phyloP scores from a whole-genome alignment of 2,797 vertebrate species.

The Hirundo rustica region DNA sequence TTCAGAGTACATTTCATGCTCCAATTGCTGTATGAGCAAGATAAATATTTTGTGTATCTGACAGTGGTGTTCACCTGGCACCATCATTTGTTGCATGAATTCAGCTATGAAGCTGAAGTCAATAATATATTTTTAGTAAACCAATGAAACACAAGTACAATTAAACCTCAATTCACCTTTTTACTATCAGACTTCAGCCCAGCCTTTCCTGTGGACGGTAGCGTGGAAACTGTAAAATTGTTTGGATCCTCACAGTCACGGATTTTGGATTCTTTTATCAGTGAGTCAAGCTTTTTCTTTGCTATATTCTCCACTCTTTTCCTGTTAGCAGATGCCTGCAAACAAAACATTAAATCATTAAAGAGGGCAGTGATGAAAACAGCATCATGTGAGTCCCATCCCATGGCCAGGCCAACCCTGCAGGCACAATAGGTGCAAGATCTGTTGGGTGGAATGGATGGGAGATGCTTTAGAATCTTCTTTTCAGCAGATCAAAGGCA shows the following conservation, averaged over 20 bases:
- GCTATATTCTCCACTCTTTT: constrained; percentile 94
- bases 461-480: neutral
- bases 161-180: constrained; percentile 76
- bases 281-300: constrained; percentile 92
- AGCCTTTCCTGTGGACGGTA: constrained; percentile 78
- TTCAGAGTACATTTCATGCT: constrained; percentile 30
- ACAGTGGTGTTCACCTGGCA: constrained; percentile 44
- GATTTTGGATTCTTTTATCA: constrained; percentile 97
- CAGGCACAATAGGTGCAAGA: neutral
- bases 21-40: neutral
- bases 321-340: constrained; percentile 87
- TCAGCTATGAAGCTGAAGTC: neutral
- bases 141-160: neutral
- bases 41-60: neutral
- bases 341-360: neutral
- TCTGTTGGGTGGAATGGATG: neutral
- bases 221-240: constrained; percentile 84
- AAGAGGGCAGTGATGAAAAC: neutral
- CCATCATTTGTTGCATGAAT: neutral
- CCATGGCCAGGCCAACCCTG: neutral
- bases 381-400: neutral
- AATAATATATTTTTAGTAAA: constrained; percentile 3
- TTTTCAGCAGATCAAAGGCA: neutral
- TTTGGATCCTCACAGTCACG: constrained; percentile 91
- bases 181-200: constrained; percentile 69